Percentiles rank a stretch among this genome's conserved stretches.
phyloP scores from a whole-genome alignment of 2,797 vertebrate genomes.

The Cottoperca gobio region DNA sequence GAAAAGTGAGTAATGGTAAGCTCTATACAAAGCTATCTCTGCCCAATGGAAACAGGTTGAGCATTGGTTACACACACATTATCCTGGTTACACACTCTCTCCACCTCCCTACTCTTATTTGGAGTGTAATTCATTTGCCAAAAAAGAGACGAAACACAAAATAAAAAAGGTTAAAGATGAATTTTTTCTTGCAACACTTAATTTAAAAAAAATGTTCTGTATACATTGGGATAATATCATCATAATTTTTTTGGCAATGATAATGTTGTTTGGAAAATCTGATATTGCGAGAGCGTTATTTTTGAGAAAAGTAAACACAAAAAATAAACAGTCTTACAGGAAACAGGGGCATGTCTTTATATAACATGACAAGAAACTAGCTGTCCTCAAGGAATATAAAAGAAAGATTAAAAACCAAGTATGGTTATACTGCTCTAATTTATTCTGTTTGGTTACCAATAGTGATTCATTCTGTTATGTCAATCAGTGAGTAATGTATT shows the following conservation, averaged over 20 bases:
- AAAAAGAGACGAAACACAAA: too few relatives aligned
- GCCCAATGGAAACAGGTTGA: constrained; percentile 33
- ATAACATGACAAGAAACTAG: not conserved
- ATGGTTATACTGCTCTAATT: not conserved
- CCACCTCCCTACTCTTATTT: too few relatives aligned
- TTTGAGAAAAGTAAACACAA: constrained; percentile 1
- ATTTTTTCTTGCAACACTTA: too few relatives aligned
- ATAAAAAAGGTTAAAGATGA: too few relatives aligned
- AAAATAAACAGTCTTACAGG: not conserved
- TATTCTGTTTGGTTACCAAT: constrained; percentile 1
- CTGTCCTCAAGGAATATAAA: not conserved
- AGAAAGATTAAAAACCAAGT: not conserved
- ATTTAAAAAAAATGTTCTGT: too few relatives aligned
- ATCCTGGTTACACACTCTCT: too few relatives aligned
- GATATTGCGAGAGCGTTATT: not conserved
- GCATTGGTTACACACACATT: too few relatives aligned
- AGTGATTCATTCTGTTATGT: constrained; percentile 36
- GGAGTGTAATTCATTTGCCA: too few relatives aligned
- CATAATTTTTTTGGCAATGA: too few relatives aligned
- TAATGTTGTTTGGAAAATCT: too few relatives aligned
- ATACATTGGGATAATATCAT: too few relatives aligned
- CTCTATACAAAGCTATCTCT: constrained; percentile 14
- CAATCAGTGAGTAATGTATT: constrained; percentile 44
- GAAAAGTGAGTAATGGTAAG: not conserved
- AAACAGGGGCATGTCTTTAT: not conserved